These are phyloP conservation scores for Hyppa rectilinea DNA, from an alignment of 2,888 invertebrate genomes.

Conservation along the genomic window DNA sequence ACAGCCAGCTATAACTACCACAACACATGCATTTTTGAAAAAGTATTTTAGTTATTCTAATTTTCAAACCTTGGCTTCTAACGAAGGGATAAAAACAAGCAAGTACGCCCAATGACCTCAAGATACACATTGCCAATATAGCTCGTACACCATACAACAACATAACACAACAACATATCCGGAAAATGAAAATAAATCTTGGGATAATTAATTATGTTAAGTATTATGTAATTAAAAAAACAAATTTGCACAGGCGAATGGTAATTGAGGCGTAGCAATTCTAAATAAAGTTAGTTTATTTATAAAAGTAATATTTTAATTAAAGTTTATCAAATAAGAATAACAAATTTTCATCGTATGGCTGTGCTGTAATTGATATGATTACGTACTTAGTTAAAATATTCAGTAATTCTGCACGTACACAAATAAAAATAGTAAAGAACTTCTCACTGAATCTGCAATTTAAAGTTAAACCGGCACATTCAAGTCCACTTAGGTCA, in stretches of 20 bases:
- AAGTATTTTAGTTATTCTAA: background rate
- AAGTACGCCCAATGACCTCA: background rate
- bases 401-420: background rate
- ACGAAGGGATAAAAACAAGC: background rate
- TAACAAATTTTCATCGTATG: constrained; percentile 29
- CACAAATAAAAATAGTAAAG: background rate
- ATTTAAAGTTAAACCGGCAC: background rate
- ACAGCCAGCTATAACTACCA: background rate
- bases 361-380: constrained; percentile 32
- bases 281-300: constrained; percentile 13
- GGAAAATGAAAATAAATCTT: too few species aligned
- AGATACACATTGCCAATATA: background rate
- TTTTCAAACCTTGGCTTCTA: background rate
- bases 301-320: background rate
- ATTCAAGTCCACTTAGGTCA: too few species aligned
- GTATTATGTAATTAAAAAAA: too few species aligned
- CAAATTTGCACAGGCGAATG: background rate
- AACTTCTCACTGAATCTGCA: background rate
- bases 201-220: too few species aligned
- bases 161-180: background rate
- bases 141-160: too few species aligned
- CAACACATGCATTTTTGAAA: background rate
- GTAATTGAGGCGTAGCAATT: background rate
- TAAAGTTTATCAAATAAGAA: background rate
- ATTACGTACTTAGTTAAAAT: constrained; percentile 1